Evolutionary conservation across 2,797 vertebrate genomes (phyloP).

Genomic region (Urocyon cinereoargenteus): DNA sequence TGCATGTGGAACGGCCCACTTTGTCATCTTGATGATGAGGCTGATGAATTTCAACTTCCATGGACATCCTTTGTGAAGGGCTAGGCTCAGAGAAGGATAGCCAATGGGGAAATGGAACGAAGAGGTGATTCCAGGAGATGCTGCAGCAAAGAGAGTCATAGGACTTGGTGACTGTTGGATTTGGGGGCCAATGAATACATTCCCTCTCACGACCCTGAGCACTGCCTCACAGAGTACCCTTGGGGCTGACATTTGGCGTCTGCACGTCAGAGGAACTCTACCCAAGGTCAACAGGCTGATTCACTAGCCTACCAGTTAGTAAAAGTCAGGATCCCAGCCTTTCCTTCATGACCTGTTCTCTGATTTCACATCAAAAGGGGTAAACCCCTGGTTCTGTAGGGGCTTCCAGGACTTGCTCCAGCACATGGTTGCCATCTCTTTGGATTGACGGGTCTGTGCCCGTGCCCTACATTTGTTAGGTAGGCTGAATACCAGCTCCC

Average conservation of each 20-base stretch:
- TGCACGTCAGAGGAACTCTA: background rate
- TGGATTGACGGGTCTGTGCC: rapidly evolving
- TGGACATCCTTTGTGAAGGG: background rate
- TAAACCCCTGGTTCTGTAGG: background rate
- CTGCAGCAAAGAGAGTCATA: background rate
- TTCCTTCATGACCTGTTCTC: background rate
- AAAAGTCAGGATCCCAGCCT: background rate
- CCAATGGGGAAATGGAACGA: background rate
- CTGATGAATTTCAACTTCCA: background rate
- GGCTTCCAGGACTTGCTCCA: background rate
- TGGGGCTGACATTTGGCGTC: background rate
- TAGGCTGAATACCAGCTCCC: background rate
- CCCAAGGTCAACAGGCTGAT: background rate
- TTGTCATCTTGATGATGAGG: background rate
- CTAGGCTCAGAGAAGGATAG: background rate
- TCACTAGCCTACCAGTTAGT: rapidly evolving
- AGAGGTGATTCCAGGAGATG: background rate
- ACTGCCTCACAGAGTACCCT: background rate
- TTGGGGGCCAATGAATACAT: background rate
- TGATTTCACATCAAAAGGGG: background rate
- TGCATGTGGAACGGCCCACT: background rate
- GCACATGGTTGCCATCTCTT: background rate
- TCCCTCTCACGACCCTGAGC: background rate
- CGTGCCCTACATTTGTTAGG: background rate
- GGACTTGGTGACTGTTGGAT: background rate